Percentiles rank a stretch among this genome's conserved stretches.
Evolutionary conservation across 1,140 invertebrate species (phyloP).

Genomic region (Mercenaria mercenaria): DNA sequence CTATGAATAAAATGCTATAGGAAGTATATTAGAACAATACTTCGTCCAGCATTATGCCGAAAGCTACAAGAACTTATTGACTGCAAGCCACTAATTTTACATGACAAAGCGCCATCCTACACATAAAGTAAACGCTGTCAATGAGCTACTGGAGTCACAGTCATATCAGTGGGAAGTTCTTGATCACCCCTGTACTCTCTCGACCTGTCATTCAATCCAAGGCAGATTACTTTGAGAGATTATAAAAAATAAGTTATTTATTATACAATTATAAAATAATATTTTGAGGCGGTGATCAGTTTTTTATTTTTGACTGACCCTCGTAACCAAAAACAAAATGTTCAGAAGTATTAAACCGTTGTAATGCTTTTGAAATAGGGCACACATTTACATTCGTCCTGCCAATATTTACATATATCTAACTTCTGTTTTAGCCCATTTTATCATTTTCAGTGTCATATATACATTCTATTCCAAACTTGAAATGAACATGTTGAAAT

Average conservation of each 20-base stretch:
- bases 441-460: too few relatives aligned
- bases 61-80: constrained; percentile 12
- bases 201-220: background rate
- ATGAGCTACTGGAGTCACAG: constrained; percentile 22
- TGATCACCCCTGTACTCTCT: constrained; percentile 2
- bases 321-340: too few relatives aligned
- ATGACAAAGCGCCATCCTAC: constrained; percentile 1
- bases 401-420: too few relatives aligned
- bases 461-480: too few relatives aligned
- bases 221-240: constrained; percentile 31
- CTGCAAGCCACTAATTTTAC: constrained; percentile 33
- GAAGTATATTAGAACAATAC: background rate
- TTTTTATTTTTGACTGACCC: background rate
- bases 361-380: too few relatives aligned
- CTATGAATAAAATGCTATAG: background rate
- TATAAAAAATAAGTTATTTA: background rate
- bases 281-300: background rate
- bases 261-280: constrained; percentile 6
- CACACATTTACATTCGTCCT: too few relatives aligned
- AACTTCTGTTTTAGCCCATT: too few relatives aligned
- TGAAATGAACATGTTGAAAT: too few relatives aligned
- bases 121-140: constrained; percentile 35
- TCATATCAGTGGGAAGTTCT: constrained; percentile 23
- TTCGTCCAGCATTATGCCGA: constrained; percentile 29
- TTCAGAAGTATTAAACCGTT: too few relatives aligned